Base-by-base conservation (phyloP, 2,888 invertebrate genomes). In the Strigamia transsilvanica region DNA sequence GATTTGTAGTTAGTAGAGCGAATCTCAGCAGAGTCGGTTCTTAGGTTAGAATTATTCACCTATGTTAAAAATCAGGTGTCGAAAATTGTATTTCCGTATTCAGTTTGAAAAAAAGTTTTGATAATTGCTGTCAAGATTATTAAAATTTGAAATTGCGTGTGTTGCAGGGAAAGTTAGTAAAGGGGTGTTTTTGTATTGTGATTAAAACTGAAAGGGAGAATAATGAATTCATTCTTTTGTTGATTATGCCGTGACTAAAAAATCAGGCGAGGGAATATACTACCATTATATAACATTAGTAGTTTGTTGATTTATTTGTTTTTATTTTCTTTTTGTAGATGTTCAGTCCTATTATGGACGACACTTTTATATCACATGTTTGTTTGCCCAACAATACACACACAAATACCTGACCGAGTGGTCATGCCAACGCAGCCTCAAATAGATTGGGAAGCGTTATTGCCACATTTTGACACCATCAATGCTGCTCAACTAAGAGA, bases 401-500 rank as follows among this genome's bases (percentile, higher is more conserved):
- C 79, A 41, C 38, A 23, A 23, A 79, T 79, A 23, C 79, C 79
- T n/a, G 38, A 41, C 18, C 38, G 42, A 4, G 79, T 79, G 79
- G 38, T 41, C n/a, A 79, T 79, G 79, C 79, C 79, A 2, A 79
- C 79, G 21, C 41, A 38, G n/a, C 79, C 79, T 6, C 79, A 79
- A 18, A 79, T 79, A 2, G 79, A 79, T 18, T 79, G 79, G 79
- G 38, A 41, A 23, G 23, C 79, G 18, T 42, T 79, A 41, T 42
- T 79, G 13, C 79, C 34, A 5, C 79, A 79, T 9, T 56, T n/a
- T 18, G 56, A 56, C 18, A 7, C 56, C 18, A 21, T 56, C 56
- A 56, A 56, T 56, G 56, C 56, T 18, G 56, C 56, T 56, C 18
- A n/a, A 56, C n/a, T 56, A 18, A 1, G n/a, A 56, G 56, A 56